Evolutionary conservation across 2,888 invertebrate species (phyloP).

Genomic region (Stegana nigrithorax): DNA sequence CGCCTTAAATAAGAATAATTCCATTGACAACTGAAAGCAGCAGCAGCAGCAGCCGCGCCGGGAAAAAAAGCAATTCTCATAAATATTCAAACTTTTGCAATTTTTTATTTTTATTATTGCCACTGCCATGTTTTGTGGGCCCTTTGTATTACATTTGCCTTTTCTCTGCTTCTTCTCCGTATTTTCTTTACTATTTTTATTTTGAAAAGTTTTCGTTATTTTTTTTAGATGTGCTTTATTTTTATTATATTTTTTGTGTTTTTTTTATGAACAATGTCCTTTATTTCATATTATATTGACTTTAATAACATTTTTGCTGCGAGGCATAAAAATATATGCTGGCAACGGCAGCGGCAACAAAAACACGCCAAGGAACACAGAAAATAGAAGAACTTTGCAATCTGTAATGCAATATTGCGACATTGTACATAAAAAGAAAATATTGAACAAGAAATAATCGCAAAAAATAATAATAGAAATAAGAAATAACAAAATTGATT

Average conservation of each 20-base stretch:
- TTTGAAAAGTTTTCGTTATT: not conserved
- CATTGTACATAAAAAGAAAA: too few relatives aligned
- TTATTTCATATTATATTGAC: slow-evolving; percentile 35
- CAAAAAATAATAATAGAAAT: too few relatives aligned
- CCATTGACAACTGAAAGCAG: too few relatives aligned
- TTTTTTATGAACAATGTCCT: slow-evolving; percentile 7
- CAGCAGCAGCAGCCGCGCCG: too few relatives aligned
- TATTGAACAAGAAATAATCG: too few relatives aligned
- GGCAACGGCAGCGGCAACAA: slow-evolving; percentile 38
- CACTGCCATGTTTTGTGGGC: slow-evolving; percentile 24
- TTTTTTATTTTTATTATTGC: slow-evolving; percentile 52
- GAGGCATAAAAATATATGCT: slow-evolving; percentile 44
- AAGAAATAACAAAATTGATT: too few relatives aligned
- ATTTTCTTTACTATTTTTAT: not conserved
- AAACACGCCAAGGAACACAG: too few relatives aligned
- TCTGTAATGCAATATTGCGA: too few relatives aligned
- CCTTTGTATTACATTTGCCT: not conserved
- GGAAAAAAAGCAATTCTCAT: too few relatives aligned
- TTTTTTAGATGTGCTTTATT: not conserved
- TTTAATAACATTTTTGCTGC: slow-evolving; percentile 54
- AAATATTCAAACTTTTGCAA: slow-evolving; percentile 41
- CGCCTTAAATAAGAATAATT: too few relatives aligned
- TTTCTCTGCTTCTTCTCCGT: not conserved
- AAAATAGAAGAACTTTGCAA: too few relatives aligned
- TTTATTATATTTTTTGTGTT: not conserved